A percentile compares a stretch with the other conserved stretches of the same genome.
These are phyloP conservation scores for Diplolepis rosae DNA, from an alignment of 2,888 invertebrate species.

Conservation along the genomic window DNA sequence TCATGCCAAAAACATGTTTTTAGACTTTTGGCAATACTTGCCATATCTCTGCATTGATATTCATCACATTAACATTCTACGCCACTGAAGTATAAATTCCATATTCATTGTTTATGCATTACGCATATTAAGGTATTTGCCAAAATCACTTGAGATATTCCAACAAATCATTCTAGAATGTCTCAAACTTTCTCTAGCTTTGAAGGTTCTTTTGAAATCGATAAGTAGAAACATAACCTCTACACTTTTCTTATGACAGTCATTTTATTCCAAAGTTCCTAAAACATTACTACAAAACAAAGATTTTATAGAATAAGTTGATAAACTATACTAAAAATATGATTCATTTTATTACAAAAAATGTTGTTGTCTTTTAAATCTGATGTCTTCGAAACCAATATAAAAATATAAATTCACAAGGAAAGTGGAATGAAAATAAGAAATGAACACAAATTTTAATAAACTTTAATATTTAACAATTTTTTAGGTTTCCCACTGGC, in stretches of 20 bases:
- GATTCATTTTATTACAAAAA: too few species aligned
- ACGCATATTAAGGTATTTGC: not conserved
- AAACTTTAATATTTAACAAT: not conserved
- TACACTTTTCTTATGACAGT: too few species aligned
- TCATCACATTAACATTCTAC: constrained; percentile 33
- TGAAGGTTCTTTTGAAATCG: too few species aligned
- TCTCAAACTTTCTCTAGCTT: not conserved
- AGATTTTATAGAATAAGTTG: too few species aligned
- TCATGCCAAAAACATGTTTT: not conserved
- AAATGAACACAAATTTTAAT: too few species aligned
- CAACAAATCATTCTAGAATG: not conserved
- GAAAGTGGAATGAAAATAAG: too few species aligned
- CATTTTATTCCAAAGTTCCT: too few species aligned
- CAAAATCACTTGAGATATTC: not conserved
- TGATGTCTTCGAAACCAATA: too few species aligned
- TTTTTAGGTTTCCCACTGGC: constrained; percentile 70
- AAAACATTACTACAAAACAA: too few species aligned
- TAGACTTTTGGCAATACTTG: not conserved
- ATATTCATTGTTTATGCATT: constrained; percentile 7
- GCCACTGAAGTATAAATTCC: not conserved
- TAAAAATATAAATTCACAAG: too few species aligned
- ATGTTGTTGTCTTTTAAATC: too few species aligned
- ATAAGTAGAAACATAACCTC: not conserved
- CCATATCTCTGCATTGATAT: not conserved
- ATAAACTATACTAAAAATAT: too few species aligned